Evolutionary conservation across 2,797 vertebrate genomes (phyloP), one percentile per base, ranked within the genome.

Genomic region (Pempheris klunzingeri): DNA sequence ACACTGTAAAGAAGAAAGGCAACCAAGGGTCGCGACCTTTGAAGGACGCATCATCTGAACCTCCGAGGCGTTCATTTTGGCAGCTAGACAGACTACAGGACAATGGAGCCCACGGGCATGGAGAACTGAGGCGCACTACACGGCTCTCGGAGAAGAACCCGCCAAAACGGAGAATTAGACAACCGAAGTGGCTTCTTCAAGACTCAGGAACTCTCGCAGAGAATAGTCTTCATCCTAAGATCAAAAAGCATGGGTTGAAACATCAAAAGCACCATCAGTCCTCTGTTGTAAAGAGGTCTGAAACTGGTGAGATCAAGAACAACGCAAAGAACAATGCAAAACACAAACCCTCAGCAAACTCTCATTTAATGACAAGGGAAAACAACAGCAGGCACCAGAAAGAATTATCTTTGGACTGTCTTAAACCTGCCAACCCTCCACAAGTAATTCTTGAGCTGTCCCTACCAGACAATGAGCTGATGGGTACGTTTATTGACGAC

Each of bases 141-240:
- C 82, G 94, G 6, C 90, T 94, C 28, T 90, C 90, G 0, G 94
- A 95, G 53, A 94, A 92, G 70, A 93, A 90, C 55, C 88, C 83
- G 2, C 83, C 93, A 2, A 96, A 96, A 84, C 93, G 94, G n/a
- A 90, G 82, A 73, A 95, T 95, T 24, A 88, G 92, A 65, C 93
- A 87, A 74, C 95, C 95, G 39, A 93, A 76, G 66, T 96, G 95
- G 95, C 93, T 96, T 49, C 60, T 95, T 70, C 92, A 95, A 59
- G 95, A 95, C 87, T 92, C 94, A 0, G 94, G 91, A 61, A 84
- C 81, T 22, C 85, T 88, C 14, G 90, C 81, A 44, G 87, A 93
- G 77, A 94, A 93, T 30, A 70, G 68, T 4, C 72, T 68, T 63
- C 79, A 83, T 7, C 55, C 84, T 4, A 91, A 82, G 58, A 84